A percentile compares a stretch with the other conserved stretches of the same genome.
Evolutionary conservation across 2,888 invertebrate genomes (phyloP).

Genomic region (Drosophila emarginata): DNA sequence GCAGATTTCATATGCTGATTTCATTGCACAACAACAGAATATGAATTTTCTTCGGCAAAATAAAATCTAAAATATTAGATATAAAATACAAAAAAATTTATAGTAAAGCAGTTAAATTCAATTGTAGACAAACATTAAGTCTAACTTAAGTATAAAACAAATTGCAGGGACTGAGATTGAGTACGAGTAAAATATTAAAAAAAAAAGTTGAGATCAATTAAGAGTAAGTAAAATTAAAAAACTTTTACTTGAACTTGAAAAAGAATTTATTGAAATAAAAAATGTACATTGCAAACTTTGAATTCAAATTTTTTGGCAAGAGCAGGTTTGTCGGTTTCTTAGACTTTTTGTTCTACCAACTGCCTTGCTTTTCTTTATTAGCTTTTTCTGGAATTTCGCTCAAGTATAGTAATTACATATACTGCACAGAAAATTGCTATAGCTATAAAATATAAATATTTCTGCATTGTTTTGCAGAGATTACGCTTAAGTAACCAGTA

Average conservation of each 20-base stretch:
- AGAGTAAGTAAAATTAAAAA: neutral
- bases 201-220: too few species aligned
- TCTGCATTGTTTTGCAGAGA: too few species aligned
- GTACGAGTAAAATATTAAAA: neutral
- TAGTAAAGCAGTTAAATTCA: slow-evolving; percentile 16
- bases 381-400: neutral
- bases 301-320: too few species aligned
- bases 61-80: slow-evolving; percentile 2
- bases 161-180: slow-evolving; percentile 28
- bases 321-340: too few species aligned
- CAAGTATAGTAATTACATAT: neutral
- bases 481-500: too few species aligned
- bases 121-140: slow-evolving; percentile 9
- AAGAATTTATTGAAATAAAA: too few species aligned
- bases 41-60: neutral
- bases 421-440: too few species aligned
- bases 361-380: too few species aligned
- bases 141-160: neutral
- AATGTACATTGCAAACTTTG: too few species aligned
- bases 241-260: too few species aligned
- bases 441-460: too few species aligned
- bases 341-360: too few species aligned
- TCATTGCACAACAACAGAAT: slow-evolving; percentile 18
- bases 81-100: slow-evolving; percentile 13
- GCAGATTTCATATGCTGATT: slow-evolving; percentile 17